A percentile compares a stretch with the other conserved stretches of the same genome.
Conservation (phyloP, 2,888 invertebrate genomes). For the Nephrotoma appendiculata region DNA sequence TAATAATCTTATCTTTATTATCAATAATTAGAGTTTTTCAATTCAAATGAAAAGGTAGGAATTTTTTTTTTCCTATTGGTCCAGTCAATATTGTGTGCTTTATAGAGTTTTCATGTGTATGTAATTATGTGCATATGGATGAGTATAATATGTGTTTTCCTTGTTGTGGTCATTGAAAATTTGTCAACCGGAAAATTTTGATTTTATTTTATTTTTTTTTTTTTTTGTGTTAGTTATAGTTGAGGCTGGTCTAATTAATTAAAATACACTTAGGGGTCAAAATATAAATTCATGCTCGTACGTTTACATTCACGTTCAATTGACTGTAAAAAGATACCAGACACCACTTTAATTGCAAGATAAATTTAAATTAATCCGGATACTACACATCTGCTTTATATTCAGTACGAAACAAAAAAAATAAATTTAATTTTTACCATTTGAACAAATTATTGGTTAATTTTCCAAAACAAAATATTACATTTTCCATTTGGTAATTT, state of each 20-base stretch:
- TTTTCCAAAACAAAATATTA: neutral
- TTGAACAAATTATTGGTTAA: neutral
- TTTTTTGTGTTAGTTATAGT: neutral
- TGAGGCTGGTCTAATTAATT: neutral
- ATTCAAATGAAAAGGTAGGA: neutral
- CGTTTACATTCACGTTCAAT: neutral
- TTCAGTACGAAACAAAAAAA: neutral
- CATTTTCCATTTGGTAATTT: neutral
- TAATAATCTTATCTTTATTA: neutral
- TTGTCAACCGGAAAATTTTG: neutral
- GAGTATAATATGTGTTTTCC: neutral
- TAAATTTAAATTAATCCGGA: neutral
- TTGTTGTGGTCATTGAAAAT: neutral
- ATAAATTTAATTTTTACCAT: neutral
- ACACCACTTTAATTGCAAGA: neutral
- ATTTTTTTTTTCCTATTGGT: neutral
- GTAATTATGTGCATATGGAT: no score
- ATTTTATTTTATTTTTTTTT: neutral
- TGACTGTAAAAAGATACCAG: neutral
- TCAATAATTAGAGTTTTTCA: neutral
- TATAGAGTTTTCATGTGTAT: neutral
- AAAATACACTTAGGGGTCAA: neutral
- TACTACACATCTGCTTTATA: neutral
- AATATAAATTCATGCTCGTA: neutral
- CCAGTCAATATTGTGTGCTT: neutral